Percentiles rank a stretch among this genome's conserved stretches.
Conservation (phyloP, 2,113 vertebrate genomes). For the Alectura lathami region DNA sequence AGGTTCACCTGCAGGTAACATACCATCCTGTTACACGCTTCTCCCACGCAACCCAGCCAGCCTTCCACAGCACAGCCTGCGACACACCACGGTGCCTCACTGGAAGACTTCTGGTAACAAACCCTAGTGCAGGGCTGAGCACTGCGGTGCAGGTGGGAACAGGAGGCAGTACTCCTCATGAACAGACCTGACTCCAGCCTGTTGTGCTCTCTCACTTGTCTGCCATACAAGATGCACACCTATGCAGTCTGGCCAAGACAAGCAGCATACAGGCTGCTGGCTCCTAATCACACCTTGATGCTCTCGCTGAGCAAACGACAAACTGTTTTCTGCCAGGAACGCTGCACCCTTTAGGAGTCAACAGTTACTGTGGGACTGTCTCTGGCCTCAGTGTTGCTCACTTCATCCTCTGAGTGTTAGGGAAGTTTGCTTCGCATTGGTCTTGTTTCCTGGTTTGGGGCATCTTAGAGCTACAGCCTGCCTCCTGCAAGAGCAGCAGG, state of each 20-base stretch:
- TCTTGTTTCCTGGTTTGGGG: not conserved
- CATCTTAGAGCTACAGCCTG: not conserved
- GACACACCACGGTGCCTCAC: not conserved
- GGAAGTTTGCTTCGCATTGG: not conserved
- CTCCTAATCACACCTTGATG: not conserved
- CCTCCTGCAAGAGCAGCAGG: not conserved
- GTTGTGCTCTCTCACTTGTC: not conserved
- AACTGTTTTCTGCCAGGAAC: too few species aligned
- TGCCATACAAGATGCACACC: accelerated
- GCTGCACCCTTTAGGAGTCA: not conserved
- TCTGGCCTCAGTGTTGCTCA: not conserved
- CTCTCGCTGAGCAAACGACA: not conserved
- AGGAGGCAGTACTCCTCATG: not conserved
- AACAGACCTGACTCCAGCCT: not conserved
- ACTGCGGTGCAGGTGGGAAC: not conserved
- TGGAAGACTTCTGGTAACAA: not conserved
- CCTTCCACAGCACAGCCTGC: not conserved
- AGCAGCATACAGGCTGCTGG: accelerated
- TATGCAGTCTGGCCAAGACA: not conserved
- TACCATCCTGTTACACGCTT: not conserved
- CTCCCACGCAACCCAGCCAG: not conserved
- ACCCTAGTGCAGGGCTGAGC: not conserved
- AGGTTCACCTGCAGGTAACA: conserved; percentile 85
- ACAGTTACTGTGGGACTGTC: not conserved
- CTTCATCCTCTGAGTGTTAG: not conserved